Percentiles rank a stretch among this genome's conserved stretches.
Evolutionary conservation across 2,113 vertebrate species (phyloP).

Genomic region (Cyphomyrus discorhynchus): DNA sequence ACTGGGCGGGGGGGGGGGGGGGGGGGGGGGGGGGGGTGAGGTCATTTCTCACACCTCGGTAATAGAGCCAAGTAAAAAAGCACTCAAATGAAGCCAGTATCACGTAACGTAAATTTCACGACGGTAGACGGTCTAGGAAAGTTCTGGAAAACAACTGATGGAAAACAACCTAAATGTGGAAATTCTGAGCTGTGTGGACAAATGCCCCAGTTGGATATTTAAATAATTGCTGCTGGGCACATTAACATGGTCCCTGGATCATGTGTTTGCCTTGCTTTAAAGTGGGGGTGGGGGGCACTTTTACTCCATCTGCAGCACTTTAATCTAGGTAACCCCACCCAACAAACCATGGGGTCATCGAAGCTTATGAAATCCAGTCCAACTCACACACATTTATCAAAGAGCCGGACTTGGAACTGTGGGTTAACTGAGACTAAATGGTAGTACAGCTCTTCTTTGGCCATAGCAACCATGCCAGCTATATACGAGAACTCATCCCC

Average conservation of each 20-base stretch:
- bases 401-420: not conserved
- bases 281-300: not conserved
- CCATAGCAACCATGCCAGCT: not conserved
- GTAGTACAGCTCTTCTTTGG: not conserved
- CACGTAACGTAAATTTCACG: not conserved
- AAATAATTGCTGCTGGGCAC: not conserved
- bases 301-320: not conserved
- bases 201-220: not conserved
- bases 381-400: not conserved
- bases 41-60: not conserved
- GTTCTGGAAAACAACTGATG: not conserved
- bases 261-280: not conserved
- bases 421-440: not conserved
- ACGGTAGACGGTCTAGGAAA: not conserved
- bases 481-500: not conserved
- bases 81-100: not conserved
- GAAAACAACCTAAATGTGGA: conserved; percentile 1
- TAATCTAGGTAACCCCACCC: not conserved
- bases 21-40: not conserved
- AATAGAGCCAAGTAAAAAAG: not conserved
- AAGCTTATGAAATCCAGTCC: not conserved
- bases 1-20: too few species aligned
- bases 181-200: not conserved
- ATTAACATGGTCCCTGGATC: not conserved
- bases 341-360: not conserved